Evolutionary conservation across 2,797 vertebrate species (phyloP).

Genomic region (Dallia pectoralis): DNA sequence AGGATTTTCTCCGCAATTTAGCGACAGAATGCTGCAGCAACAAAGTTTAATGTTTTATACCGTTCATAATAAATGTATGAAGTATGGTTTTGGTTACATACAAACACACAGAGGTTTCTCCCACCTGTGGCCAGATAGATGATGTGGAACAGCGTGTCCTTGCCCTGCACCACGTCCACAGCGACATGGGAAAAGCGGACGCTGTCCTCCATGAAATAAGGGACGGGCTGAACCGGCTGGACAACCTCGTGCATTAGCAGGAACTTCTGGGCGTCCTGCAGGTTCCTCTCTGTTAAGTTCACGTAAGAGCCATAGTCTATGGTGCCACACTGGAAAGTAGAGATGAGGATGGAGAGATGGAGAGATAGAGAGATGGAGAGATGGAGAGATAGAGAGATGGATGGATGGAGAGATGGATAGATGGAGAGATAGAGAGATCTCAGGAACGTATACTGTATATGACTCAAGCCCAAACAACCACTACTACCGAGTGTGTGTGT

Average conservation of each 20-base stretch:
- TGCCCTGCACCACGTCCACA: conserved; percentile 94
- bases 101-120: conserved; percentile 4
- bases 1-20: too few species aligned
- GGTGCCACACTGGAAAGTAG: conserved; percentile 82
- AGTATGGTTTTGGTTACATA: not conserved
- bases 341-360: not conserved
- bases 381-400: too few species aligned
- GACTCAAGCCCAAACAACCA: too few species aligned
- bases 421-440: too few species aligned
- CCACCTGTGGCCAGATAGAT: conserved; percentile 95
- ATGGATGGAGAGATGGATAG: too few species aligned
- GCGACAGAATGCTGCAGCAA: too few species aligned
- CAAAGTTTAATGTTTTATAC: too few species aligned
- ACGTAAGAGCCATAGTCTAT: conserved; percentile 90
- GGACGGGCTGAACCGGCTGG: conserved; percentile 85
- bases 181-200: conserved; percentile 91
- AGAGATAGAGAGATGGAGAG: too few species aligned
- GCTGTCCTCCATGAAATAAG: conserved; percentile 95
- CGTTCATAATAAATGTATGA: not conserved
- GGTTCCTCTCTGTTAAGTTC: conserved; percentile 91
- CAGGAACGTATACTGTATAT: too few species aligned
- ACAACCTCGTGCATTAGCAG: conserved; percentile 95
- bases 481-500: not conserved
- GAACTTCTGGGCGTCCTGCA: conserved; percentile 96
- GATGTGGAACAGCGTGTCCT: conserved; percentile 91